Base-by-base conservation (phyloP, 2,888 invertebrate genomes). In the Eubasilissa splendida region DNA sequence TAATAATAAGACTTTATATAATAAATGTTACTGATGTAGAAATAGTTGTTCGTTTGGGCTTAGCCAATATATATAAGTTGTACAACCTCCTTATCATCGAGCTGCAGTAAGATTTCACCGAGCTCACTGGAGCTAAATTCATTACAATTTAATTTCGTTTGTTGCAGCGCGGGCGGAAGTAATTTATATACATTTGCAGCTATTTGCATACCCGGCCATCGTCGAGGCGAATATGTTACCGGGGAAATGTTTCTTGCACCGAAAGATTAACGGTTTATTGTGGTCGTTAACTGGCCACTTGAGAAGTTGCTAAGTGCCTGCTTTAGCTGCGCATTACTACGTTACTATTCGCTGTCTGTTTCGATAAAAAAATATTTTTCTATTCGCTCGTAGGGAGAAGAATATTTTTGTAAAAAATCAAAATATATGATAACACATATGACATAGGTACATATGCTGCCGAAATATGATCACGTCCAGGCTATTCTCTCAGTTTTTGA, bases 101-200 rank as follows among this genome's bases (percentile, higher is more conserved):
- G 60, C 42, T 65, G 31, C 31, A 33, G 65, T 9, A 65, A 65
- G 65, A 65, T 33, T 42, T 42, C 4, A 8, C 33, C 8, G 65
- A 65, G 42, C 33, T 65, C 11, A 33, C 42, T 65, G 11, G 14
- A 65, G 33, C n/a, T 33, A 33, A 65, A 65, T 65, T 65, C 65
- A 65, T 65, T 65, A 65, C 65, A 33, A 14, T 33, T 65, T 65
- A 65, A 65, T 65, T 65, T 65, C 42, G 65, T 65, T 31, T 11
- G 65, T n/a, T 58, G 58, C 58, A 58, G 58, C 58, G 58, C 58
- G n/a, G n/a, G 11, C 12, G 58, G 58, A 58, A n/a, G n/a, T 58
- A 11, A 11, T 58, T 11, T 58, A 58, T 11, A n/a, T n/a, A 58
- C 58, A n/a, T 58, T 58, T 8, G 58, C 58, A 58, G n/a, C 58